Percentiles rank a stretch among this genome's conserved stretches.
Conservation (phyloP, 1,140 invertebrate species). For the Amphibalanus amphitrite region DNA sequence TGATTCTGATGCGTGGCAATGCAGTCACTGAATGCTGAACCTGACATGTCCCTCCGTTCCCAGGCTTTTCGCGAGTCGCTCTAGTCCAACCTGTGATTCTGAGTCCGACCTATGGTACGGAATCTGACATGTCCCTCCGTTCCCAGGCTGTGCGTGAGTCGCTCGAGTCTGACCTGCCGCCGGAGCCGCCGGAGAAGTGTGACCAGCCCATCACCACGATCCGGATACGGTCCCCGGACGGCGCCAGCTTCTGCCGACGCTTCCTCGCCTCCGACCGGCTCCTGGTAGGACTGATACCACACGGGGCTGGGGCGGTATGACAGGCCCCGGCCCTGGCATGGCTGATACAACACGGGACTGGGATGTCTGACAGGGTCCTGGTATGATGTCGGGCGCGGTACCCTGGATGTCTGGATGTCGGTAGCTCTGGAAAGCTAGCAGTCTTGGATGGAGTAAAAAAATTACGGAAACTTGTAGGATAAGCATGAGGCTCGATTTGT, state of each 20-base stretch:
- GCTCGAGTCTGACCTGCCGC: constrained; percentile 25
- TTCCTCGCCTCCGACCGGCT: constrained; percentile 26
- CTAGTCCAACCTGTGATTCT: no score
- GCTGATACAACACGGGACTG: not conserved
- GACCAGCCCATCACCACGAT: constrained; percentile 20
- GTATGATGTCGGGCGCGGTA: not conserved
- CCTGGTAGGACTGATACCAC: constrained; percentile 28
- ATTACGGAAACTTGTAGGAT: no score
- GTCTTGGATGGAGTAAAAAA: no score
- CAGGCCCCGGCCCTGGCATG: not conserved
- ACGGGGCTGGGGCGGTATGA: not conserved
- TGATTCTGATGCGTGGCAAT: no score
- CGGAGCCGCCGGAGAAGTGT: constrained; percentile 24
- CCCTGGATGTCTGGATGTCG: not conserved
- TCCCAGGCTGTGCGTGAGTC: constrained; percentile 27
- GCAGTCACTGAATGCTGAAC: no score
- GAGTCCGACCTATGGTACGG: no score
- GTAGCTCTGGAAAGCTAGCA: no score
- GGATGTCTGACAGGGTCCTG: not conserved
- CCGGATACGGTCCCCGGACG: constrained; percentile 27
- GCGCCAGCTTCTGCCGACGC: constrained; percentile 25
- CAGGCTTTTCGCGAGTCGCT: constrained; percentile 27
- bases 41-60: no score
- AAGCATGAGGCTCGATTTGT: no score
- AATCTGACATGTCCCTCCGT: no score